Conservation (phyloP, 2,888 invertebrate genomes). For the Maniola hyperantus region DNA sequence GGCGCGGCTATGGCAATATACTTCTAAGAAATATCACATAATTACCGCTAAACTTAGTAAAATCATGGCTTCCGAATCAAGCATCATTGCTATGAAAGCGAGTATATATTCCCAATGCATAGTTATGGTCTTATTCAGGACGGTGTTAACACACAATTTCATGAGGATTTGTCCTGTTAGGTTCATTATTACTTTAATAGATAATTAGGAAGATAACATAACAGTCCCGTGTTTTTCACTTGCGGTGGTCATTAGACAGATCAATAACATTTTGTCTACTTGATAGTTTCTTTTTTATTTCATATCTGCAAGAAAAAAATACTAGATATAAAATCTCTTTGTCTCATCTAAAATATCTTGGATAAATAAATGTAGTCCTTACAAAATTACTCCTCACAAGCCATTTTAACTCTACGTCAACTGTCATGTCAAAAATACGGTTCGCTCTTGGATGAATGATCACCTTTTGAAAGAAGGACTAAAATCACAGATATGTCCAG, state of each 20-base stretch:
- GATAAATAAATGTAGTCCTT: too few relatives aligned
- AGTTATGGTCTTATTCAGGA: conserved; percentile 46
- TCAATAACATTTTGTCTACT: conserved; percentile 17
- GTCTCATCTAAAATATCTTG: not conserved
- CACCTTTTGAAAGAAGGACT: too few relatives aligned
- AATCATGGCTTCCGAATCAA: conserved; percentile 52
- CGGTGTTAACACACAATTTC: conserved; percentile 54
- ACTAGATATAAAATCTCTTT: conserved; percentile 13
- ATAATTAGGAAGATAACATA: not conserved
- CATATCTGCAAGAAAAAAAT: conserved; percentile 9
- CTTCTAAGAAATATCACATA: conserved; percentile 9
- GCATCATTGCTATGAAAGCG: conserved; percentile 48
- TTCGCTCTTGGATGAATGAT: too few relatives aligned
- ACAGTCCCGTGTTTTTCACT: conserved; percentile 19
- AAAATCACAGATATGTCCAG: too few relatives aligned
- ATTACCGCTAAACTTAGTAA: conserved; percentile 58
- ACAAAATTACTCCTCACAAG: too few relatives aligned
- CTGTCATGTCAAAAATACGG: too few relatives aligned
- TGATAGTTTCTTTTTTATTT: conserved; percentile 9
- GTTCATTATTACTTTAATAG: conserved; percentile 45
- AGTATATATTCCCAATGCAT: conserved; percentile 60
- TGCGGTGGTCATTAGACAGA: conserved; percentile 28
- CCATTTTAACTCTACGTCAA: too few relatives aligned
- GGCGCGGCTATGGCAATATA: not conserved
- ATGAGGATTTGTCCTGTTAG: conserved; percentile 47